Percentiles rank a stretch among this genome's conserved stretches.
phyloP scores from a whole-genome alignment of 1,140 invertebrate species.

The Papilio polyxenes region DNA sequence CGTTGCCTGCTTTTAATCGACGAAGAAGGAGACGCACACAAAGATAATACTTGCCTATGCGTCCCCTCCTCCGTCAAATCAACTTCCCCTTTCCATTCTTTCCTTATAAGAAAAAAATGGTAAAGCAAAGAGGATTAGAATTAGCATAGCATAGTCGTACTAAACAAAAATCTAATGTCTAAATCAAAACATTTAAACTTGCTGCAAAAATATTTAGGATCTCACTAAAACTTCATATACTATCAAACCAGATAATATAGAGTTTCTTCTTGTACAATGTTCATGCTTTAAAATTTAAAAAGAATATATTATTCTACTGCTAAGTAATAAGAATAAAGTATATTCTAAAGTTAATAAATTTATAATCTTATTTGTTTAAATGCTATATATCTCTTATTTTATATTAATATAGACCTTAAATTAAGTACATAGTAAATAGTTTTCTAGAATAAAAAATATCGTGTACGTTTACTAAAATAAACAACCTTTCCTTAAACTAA shows the following conservation, averaged over 20 bases:
- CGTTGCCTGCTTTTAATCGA: no score
- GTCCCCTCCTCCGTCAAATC: no score
- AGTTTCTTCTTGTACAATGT: slow-evolving; percentile 44
- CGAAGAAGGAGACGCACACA: no score
- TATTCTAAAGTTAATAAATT: slow-evolving; percentile 4
- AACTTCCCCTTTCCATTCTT: no score
- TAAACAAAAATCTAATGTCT: background rate
- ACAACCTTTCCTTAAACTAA: slow-evolving; percentile 25
- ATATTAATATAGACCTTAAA: background rate
- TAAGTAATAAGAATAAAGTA: slow-evolving; percentile 37
- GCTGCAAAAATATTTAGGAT: slow-evolving; percentile 3
- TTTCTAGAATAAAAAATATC: background rate
- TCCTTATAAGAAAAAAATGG: no score
- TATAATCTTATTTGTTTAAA: background rate
- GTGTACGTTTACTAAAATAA: background rate
- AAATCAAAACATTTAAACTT: background rate
- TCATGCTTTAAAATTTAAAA: background rate
- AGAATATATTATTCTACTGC: slow-evolving; percentile 2
- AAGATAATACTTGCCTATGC: no score
- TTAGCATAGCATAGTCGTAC: background rate
- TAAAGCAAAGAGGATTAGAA: no score
- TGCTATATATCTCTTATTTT: background rate
- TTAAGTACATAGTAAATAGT: background rate
- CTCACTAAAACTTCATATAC: slow-evolving; percentile 49
- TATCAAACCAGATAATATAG: slow-evolving; percentile 52